phyloP scores from a whole-genome alignment of 1,140 invertebrate genomes.

The Drosophila neocordata region DNA sequence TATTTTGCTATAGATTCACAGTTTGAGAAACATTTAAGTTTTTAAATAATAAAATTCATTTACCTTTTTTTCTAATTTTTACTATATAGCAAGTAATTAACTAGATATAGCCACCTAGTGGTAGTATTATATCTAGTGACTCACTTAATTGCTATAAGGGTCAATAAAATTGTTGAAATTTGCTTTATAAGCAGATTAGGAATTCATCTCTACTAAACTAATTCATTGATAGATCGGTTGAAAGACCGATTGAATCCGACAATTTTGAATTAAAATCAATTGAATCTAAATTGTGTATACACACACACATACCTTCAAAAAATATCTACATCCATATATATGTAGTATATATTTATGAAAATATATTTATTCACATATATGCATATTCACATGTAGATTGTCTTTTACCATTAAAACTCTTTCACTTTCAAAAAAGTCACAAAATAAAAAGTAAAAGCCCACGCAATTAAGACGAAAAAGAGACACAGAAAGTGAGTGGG shows the following conservation, averaged over 20 bases:
- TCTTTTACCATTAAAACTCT: constrained; percentile 18
- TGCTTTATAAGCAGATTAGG: neutral
- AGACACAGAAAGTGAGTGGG: constrained; percentile 42
- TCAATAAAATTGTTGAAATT: neutral
- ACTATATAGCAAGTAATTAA: too few species aligned
- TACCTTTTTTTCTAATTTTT: too few species aligned
- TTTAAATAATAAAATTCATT: too few species aligned
- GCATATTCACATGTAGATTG: neutral
- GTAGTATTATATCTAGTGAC: neutral
- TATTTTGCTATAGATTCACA: too few species aligned
- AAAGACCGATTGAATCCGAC: neutral
- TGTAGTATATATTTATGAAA: neutral
- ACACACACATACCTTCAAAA: neutral
- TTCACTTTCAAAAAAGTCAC: constrained; percentile 57
- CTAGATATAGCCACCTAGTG: too few species aligned
- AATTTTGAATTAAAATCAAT: constrained; percentile 13
- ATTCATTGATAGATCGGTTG: neutral
- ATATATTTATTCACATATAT: neutral
- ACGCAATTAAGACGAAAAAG: constrained; percentile 46
- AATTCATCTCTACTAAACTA: neutral
- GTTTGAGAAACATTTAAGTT: neutral
- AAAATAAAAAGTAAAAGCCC: constrained; percentile 59
- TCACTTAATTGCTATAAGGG: neutral
- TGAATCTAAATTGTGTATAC: neutral
- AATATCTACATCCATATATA: neutral